Base-by-base conservation (phyloP, 2,888 invertebrate genomes). In the Stenoptilia bipunctidactyla region DNA sequence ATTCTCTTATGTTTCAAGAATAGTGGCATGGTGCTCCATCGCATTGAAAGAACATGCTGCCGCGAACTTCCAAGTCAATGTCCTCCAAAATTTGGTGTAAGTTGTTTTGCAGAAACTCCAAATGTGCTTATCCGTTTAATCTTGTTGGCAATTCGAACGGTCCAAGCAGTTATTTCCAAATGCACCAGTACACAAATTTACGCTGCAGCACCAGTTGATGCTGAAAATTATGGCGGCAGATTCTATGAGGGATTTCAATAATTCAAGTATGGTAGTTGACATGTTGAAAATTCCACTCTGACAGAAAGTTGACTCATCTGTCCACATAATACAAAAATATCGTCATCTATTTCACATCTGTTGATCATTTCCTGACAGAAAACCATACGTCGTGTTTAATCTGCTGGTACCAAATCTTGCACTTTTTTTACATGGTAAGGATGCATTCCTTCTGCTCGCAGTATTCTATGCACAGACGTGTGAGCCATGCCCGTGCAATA, bases 11-110 rank as follows among this genome's bases (percentile, higher is more conserved):
- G 4, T 10, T 6, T 8, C 37, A 15, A 15, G 35, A 20, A 9
- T 20, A 37, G 36, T 47, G 44, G 15, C 41, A 37, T 10, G 45
- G 41, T 13, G 45, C n/a, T n/a, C n/a, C n/a, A n/a, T n/a, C n/a
- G n/a, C n/a, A n/a, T n/a, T n/a, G n/a, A n/a, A n/a, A n/a, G 25
- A 25, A 25, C 25, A 25, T 25, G 9, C 25, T 5, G 9, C 9
- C 9, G 9, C 25, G 25, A 25, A 25, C 25, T 25, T 25, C 25
- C 9, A 25, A 25, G 9, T 25, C 9, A 9, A 25, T 9, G 25
- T 25, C 25, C 9, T 25, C 25, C 9, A 25, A 25, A 6, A 25
- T 25, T 25, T 25, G 25, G 9, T 25, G 9, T 34, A 13, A 36
- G 15, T 14, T 4, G 9, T 25, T 25, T 25, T 25, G 36, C 10